Percentiles rank a stretch among this genome's conserved stretches.
These are phyloP conservation scores for Holothuria leucospilota DNA, from an alignment of 53 echinoderm and acorn worm species.

Conservation along the genomic window DNA sequence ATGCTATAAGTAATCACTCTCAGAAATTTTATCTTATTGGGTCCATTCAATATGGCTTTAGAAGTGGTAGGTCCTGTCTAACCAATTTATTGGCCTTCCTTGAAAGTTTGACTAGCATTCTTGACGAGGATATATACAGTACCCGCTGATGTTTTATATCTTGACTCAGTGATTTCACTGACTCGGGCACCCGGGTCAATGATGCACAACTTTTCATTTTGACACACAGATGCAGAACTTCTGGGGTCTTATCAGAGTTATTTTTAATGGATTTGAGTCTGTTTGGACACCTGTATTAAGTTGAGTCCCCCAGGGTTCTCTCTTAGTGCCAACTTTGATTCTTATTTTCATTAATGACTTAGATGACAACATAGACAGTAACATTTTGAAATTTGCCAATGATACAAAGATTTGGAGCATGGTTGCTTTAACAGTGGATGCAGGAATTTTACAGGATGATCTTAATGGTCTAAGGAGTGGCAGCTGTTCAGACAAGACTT, in stretches of 20 bases:
- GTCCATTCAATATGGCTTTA: slow-evolving; percentile 25
- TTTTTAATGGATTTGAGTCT: too few relatives aligned
- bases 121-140: not conserved
- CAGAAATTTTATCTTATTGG: slow-evolving; percentile 1
- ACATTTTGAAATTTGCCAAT: too few relatives aligned
- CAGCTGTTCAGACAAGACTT: too few relatives aligned
- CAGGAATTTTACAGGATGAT: too few relatives aligned
- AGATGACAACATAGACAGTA: too few relatives aligned
- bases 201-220: too few relatives aligned
- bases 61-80: slow-evolving; percentile 43
- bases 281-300: slow-evolving; percentile 1
- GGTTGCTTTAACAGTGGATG: slow-evolving; percentile 4
- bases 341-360: too few relatives aligned
- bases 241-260: not conserved
- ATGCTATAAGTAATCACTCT: slow-evolving; percentile 28
- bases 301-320: not conserved
- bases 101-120: not conserved
- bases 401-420: slow-evolving; percentile 23
- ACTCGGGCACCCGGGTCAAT: too few relatives aligned
- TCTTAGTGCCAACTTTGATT: not conserved
- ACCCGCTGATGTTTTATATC: not conserved
- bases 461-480: slow-evolving; percentile 11
- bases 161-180: too few relatives aligned
- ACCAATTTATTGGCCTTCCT: too few relatives aligned
- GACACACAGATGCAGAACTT: too few relatives aligned